Percentiles rank a stretch among this genome's conserved stretches.
These are phyloP conservation scores for Loripinus fragilis DNA, from an alignment of 2,888 invertebrate genomes.

Conservation along the genomic window DNA sequence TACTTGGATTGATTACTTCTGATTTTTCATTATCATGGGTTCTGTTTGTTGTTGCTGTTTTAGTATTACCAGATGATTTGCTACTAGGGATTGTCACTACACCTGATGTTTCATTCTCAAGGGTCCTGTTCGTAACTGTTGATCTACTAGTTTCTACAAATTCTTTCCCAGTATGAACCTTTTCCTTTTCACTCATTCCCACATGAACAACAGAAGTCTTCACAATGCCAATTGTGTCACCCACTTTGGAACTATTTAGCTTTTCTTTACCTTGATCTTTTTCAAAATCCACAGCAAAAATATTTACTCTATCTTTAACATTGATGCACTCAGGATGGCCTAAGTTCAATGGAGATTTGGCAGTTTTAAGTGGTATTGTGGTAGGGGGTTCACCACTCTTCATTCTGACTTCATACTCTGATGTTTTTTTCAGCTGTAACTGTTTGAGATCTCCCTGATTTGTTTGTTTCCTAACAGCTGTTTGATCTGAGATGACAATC, in stretches of 20 bases:
- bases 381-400: constrained; percentile 4
- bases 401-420: neutral
- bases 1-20: too few species aligned
- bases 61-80: too few species aligned
- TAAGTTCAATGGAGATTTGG: too few species aligned
- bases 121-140: neutral
- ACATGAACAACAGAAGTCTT: neutral
- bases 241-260: neutral
- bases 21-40: too few species aligned
- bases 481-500: too few species aligned
- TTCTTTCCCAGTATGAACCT: neutral
- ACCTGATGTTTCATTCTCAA: neutral
- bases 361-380: too few species aligned
- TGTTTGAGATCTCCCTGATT: neutral
- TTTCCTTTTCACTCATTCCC: neutral
- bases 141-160: neutral
- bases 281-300: constrained; percentile 13
- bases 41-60: too few species aligned
- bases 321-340: too few species aligned
- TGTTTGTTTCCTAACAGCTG: neutral
- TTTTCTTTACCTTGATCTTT: neutral
- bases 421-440: neutral
- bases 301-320: neutral
- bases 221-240: neutral
- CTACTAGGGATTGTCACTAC: too few species aligned